Evolutionary conservation across 2,797 vertebrate species (phyloP).

Genomic region (Mormyrus proboscirostris): DNA sequence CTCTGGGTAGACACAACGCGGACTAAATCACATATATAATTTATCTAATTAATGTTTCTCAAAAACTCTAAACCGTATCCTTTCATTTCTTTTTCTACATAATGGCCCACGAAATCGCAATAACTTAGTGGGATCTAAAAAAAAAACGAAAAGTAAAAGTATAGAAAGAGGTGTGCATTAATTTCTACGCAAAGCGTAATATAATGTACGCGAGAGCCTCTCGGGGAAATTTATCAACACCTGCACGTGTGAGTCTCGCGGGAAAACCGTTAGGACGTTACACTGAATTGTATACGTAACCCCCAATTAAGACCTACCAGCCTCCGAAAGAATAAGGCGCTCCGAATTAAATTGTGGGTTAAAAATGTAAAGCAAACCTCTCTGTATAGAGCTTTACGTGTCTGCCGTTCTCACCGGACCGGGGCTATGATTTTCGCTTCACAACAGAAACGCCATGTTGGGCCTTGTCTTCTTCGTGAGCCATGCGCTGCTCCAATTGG

Average conservation of each 20-base stretch:
- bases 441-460: conserved; percentile 43
- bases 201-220: neutral
- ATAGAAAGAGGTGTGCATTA: neutral
- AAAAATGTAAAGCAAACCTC: neutral
- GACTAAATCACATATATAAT: neutral
- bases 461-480: conserved; percentile 39
- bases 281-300: neutral
- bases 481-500: conserved; percentile 45
- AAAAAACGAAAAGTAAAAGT: neutral
- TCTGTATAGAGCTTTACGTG: neutral
- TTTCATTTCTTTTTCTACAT: neutral
- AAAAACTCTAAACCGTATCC: neutral
- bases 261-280: neutral
- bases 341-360: neutral
- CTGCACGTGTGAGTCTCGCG: neutral
- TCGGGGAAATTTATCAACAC: neutral
- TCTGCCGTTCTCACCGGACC: neutral
- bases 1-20: neutral
- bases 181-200: neutral
- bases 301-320: neutral
- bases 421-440: neutral
- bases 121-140: neutral
- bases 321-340: neutral
- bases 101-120: neutral
- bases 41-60: neutral